Evolutionary conservation across 2,888 invertebrate genomes (phyloP), one percentile per base, ranked within the genome.

Genomic region (Diogma glabrata): DNA sequence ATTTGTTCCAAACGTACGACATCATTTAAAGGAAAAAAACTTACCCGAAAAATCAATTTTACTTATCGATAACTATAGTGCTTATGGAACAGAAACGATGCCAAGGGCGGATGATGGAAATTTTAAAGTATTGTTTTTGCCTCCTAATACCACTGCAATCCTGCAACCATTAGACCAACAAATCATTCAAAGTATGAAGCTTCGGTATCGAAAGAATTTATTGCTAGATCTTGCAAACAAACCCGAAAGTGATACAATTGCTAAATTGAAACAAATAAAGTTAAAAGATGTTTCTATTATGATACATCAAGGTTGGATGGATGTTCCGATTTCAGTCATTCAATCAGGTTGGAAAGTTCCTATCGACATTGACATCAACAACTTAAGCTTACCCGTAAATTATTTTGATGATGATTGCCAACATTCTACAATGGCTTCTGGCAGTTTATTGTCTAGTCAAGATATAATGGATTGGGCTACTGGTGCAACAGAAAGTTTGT

Each of bases 11-110:
- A 16, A 20, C 19, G 17, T 47, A 24, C 26, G 17, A 26, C 9
- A 30, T 26, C 46, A 46, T 47, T 23, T 14, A 24, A 23, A 47
- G 9, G 28, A 47, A 24, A 24, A 36, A 36, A 36, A 36, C 9
- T 36, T 36, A 36, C 36, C 36, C 14, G 14, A 28, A 47, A 47
- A 47, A 30, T 26, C 47, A 47, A 26, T 47, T n/a, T 47, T 47
- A 47, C 23, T 47, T 9, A 17, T 47, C 22, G 28, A 47, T 47
- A 47, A 28, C 20, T 23, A 12, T 26, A 30, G 28, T 28, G 23
- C 24, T 17, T 28, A 17, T 47, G 47, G 47, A 26, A 17, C 17
- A 40, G 24, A 47, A 30, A 26, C 14, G 30, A 17, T 26, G 17
- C 3, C 28, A 24, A 5, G 16, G 38, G 19, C 16, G 14, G 38